Percentiles rank a stretch among this genome's conserved stretches.
Evolutionary conservation across 2,113 vertebrate species (phyloP).

Genomic region (Pyxicephalus adspersus): DNA sequence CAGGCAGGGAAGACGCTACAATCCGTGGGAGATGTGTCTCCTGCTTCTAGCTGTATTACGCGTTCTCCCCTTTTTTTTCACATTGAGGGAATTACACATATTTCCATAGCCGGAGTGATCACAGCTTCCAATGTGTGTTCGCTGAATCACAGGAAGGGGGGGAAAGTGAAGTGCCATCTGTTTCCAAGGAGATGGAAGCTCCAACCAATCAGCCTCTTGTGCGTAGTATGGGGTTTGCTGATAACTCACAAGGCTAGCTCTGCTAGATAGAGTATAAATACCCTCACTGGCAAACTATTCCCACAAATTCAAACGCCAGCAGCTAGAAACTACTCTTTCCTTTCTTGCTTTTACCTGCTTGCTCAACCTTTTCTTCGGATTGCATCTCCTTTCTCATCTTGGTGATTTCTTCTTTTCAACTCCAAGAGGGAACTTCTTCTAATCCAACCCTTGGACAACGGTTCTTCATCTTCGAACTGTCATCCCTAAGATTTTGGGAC

Average conservation of each 20-base stretch:
- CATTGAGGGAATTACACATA: conserved; percentile 55
- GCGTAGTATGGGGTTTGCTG: conserved; percentile 42
- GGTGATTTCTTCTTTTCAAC: background rate
- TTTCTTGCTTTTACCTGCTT: conserved; percentile 1
- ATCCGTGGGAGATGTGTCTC: conserved; percentile 54
- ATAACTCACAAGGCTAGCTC: conserved; percentile 50
- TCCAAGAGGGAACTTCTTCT: background rate
- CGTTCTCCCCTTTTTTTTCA: conserved; percentile 14
- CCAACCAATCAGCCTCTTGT: conserved; percentile 27
- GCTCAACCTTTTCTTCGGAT: background rate
- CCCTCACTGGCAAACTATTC: conserved; percentile 32
- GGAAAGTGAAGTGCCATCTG: conserved; percentile 36
- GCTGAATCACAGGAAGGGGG: conserved; percentile 50
- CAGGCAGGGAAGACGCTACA: conserved; percentile 40
- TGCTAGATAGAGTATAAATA: conserved; percentile 53
- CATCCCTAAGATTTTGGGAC: background rate
- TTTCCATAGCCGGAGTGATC: conserved; percentile 48
- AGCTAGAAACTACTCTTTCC: conserved; percentile 31
- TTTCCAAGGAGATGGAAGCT: conserved; percentile 38
- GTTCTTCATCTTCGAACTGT: background rate
- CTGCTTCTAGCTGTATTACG: conserved; percentile 46
- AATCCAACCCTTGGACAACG: background rate
- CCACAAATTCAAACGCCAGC: conserved; percentile 45
- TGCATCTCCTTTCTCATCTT: background rate
- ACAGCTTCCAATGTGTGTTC: conserved; percentile 38